Evolutionary conservation across 2,113 vertebrate species (phyloP), one percentile per base, ranked within the genome.

Genomic region (Phaethornis superciliosus): DNA sequence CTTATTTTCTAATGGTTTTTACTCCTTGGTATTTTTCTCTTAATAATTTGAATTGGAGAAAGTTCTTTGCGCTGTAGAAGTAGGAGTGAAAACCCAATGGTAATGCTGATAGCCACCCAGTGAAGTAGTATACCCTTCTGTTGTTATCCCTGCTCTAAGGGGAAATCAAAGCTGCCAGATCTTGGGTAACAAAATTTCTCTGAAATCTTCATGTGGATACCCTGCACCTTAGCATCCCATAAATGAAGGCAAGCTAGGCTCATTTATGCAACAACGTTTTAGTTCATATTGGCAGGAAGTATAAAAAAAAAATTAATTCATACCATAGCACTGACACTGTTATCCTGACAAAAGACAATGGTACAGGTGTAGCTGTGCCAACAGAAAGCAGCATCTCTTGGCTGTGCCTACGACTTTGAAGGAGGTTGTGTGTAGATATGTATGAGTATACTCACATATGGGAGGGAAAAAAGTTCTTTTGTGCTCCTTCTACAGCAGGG

Each of bases 21-120:
- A 54, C 17, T 64, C 27, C 21, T 20, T 87, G 15, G 32, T 86
- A 32, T 72, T 84, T 94, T 70, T 33, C 47, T 78, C 5, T 55
- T 70, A 84, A 62, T 85, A 64, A 68, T n/a, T 90, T 47, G 30
- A 67, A 52, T 75, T 86, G 35, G 10, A 80, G 15, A 54, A 81
- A 8, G 47, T 44, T 63, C 17, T 32, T 68, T 78, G 44, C 26
- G 74, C 37, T 9, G 9, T 33, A 42, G 55, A 77, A 77, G 24
- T 11, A 70, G 15, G 26, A 74, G 12, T 55, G 33, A 75, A 85
- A 88, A 51, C 5, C 7, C 47, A 7, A 1, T 80, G 44, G 12
- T 77, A 23, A 40, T 47, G n/a, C 81, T 0, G 0, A 24, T 55
- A 63, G 32, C 7, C 15, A 32, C n/a, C 12, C 1, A 0, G 37